These are phyloP conservation scores for Spongilla lacustris DNA, from an alignment of 37 sponge, comb jelly and placozoan genomes.

Conservation along the genomic window DNA sequence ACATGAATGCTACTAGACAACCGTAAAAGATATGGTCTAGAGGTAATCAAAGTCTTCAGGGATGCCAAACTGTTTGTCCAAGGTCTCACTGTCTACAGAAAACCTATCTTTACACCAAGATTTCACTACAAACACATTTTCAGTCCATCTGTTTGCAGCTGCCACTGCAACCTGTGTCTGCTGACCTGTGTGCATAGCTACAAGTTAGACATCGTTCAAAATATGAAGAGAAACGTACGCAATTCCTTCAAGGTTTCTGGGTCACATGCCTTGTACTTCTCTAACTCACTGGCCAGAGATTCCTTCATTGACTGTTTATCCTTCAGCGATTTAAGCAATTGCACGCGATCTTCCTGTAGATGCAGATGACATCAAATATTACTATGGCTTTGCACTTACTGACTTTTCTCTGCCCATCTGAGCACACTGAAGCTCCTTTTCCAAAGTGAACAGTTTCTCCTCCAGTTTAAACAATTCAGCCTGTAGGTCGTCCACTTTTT, in stretches of 20 bases:
- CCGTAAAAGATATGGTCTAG: not conserved
- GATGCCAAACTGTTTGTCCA: conserved; percentile 94
- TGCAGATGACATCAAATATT: not conserved
- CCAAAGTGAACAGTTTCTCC: conserved; percentile 25
- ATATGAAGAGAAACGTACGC: conserved; percentile 16
- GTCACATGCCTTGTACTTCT: conserved; percentile 83
- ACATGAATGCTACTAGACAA: not conserved
- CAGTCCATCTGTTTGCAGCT: conserved; percentile 98
- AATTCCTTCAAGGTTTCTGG: conserved; percentile 72
- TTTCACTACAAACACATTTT: conserved; percentile 93
- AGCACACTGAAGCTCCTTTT: conserved; percentile 41
- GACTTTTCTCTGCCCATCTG: conserved; percentile 58
- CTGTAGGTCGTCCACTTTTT: conserved; percentile 28
- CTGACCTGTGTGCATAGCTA: conserved; percentile 31
- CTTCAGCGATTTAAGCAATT: conserved; percentile 66
- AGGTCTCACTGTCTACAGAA: conserved; percentile 59
- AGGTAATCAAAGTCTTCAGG: conserved; percentile 97
- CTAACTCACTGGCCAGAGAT: conserved; percentile 62
- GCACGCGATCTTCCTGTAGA: conserved; percentile 49
- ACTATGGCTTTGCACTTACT: conserved; percentile 20
- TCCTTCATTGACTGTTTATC: conserved; percentile 33
- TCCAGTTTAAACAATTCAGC: conserved; percentile 28
- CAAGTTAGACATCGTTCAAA: not conserved
- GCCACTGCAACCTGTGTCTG: conserved; percentile 64
- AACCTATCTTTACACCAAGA: conserved; percentile 96